phyloP scores from a whole-genome alignment of 2,113 vertebrate genomes.

The Xiphorhynchus elegans region DNA sequence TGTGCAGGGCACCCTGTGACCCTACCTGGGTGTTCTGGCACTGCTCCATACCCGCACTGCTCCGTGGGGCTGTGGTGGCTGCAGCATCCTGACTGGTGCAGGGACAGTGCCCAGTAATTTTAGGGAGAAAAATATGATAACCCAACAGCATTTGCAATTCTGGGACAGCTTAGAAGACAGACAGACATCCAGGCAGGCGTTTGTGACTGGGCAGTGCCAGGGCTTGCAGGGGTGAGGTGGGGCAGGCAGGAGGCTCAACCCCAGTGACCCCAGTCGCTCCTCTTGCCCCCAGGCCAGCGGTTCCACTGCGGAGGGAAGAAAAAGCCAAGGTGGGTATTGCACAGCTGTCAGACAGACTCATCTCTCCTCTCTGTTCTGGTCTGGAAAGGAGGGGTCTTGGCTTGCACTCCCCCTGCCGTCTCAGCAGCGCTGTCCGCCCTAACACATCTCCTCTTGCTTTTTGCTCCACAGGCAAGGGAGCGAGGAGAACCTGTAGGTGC shows the following conservation, averaged over 20 bases:
- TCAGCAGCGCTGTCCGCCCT: fast-evolving
- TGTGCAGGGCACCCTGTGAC: background rate
- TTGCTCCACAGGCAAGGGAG: background rate
- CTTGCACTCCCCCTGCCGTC: fast-evolving
- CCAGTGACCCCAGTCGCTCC: background rate
- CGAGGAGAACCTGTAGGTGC: conserved; percentile 28
- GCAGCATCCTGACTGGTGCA: fast-evolving
- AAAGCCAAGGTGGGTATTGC: conserved; percentile 66
- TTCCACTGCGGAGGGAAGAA: conserved; percentile 79
- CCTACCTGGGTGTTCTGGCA: background rate
- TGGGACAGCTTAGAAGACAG: background rate
- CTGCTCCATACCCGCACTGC: background rate
- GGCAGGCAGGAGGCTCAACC: background rate
- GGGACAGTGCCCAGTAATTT: fast-evolving
- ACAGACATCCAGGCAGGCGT: background rate
- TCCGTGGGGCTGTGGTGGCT: fast-evolving
- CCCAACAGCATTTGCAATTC: fast-evolving
- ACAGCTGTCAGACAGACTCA: fast-evolving
- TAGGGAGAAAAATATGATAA: background rate
- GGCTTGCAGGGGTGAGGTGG: background rate
- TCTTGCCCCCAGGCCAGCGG: conserved; percentile 75
- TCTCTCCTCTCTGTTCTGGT: background rate
- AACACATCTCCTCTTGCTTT: background rate
- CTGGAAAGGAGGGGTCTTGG: background rate
- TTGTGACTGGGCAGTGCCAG: background rate